A percentile compares a stretch with the other conserved stretches of the same genome.
These are phyloP conservation scores for Leptosomus discolor DNA, from an alignment of 2,113 vertebrate genomes.

Conservation along the genomic window DNA sequence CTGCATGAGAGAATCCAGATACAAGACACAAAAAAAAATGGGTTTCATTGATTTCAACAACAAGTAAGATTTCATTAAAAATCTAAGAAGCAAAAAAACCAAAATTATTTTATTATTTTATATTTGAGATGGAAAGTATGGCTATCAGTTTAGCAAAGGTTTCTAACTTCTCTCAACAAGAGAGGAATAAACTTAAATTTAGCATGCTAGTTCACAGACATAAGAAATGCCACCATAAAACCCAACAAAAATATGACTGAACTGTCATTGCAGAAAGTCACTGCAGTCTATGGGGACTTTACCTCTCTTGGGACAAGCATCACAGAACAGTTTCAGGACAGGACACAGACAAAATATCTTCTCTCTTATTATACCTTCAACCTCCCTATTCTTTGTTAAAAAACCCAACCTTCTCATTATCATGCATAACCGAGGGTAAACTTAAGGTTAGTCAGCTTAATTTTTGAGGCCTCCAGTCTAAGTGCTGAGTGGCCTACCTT, in stretches of 20 bases:
- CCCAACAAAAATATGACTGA: neutral
- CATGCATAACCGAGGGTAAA: neutral
- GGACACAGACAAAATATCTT: neutral
- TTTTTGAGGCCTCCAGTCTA: neutral
- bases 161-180: neutral
- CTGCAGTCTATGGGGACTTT: neutral
- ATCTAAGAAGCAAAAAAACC: neutral
- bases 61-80: neutral
- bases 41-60: neutral
- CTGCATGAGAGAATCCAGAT: neutral
- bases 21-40: neutral
- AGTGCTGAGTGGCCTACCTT: neutral
- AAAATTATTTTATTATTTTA: neutral
- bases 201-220: neutral
- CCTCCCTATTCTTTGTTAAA: neutral
- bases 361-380: neutral
- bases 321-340: neutral
- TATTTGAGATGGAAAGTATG: neutral
- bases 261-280: neutral
- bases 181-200: neutral
- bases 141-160: neutral
- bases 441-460: neutral
- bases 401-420: neutral
- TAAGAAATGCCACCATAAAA: neutral
- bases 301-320: neutral